phyloP scores from a whole-genome alignment of 2,797 vertebrate genomes.

The Anguilla marmorata region DNA sequence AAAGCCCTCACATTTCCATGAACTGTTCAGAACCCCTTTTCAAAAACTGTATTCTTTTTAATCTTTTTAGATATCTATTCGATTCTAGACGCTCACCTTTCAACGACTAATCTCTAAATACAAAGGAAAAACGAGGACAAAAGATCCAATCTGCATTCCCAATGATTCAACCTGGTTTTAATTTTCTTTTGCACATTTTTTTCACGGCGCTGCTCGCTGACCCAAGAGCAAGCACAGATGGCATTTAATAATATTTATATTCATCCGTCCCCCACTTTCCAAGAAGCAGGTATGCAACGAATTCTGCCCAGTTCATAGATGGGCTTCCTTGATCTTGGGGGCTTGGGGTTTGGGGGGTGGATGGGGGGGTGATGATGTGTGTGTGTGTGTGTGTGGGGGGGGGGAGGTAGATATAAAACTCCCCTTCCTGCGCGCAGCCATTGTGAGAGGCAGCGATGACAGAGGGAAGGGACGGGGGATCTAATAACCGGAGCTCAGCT shows the following conservation, averaged over 20 bases:
- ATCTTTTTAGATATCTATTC: not conserved
- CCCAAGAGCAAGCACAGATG: not conserved
- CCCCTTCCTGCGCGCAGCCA: not conserved
- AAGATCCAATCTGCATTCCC: conserved; percentile 70
- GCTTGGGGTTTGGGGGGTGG: not conserved
- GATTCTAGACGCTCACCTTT: not conserved
- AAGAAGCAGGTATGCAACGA: not conserved
- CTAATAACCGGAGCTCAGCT: conserved; percentile 76
- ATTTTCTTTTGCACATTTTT: not conserved
- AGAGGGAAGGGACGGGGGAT: conserved; percentile 61
- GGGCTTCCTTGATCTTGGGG: not conserved
- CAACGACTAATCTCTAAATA: conserved; percentile 61
- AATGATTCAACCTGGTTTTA: not conserved
- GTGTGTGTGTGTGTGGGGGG: not conserved
- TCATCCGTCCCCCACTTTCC: not conserved
- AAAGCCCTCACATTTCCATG: not conserved
- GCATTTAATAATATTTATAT: not conserved
- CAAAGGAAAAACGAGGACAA: conserved; percentile 70
- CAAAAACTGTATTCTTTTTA: not conserved
- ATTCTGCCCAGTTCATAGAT: not conserved
- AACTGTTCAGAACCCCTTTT: not conserved
- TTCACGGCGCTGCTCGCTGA: not conserved
- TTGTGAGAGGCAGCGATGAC: not conserved
- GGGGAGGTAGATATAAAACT: not conserved
- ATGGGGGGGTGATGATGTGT: not conserved